These are phyloP conservation scores for Rutilus rutilus DNA, from an alignment of 2,113 vertebrate species.

Conservation along the genomic window DNA sequence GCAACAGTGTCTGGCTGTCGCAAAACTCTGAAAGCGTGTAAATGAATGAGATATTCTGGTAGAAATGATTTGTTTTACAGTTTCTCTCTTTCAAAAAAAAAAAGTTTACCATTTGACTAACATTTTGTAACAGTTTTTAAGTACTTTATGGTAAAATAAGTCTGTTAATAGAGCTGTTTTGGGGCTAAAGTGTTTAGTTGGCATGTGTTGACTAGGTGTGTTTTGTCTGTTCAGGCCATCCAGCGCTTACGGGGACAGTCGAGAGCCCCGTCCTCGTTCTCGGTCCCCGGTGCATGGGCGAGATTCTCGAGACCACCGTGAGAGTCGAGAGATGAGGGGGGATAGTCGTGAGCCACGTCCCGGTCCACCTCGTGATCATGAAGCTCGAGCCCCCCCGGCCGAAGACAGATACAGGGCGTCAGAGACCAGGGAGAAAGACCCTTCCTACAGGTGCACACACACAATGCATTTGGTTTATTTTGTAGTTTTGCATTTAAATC, in stretches of 20 bases:
- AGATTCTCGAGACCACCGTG: constrained; percentile 76
- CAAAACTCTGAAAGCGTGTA: not conserved
- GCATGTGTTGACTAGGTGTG: constrained; percentile 3
- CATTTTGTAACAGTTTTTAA: not conserved
- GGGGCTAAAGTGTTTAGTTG: not conserved
- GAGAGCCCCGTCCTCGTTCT: constrained; percentile 73
- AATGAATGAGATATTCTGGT: not conserved
- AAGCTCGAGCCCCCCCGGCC: constrained; percentile 7
- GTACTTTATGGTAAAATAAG: not conserved
- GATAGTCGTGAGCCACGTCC: constrained; percentile 70
- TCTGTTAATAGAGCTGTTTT: not conserved
- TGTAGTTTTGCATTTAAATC: not conserved
- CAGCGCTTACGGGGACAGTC: constrained; percentile 70
- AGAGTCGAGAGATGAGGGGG: constrained; percentile 79
- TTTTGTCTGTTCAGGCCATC: constrained; percentile 63
- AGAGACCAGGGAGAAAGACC: constrained; percentile 74
- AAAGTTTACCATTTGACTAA: not conserved
- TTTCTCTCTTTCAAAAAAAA: too few species aligned
- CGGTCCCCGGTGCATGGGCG: constrained; percentile 80
- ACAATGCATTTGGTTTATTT: not conserved
- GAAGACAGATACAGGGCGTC: constrained; percentile 78
- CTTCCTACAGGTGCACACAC: constrained; percentile 69
- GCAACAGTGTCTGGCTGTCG: not conserved
- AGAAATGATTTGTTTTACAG: not conserved
- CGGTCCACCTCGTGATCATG: constrained; percentile 79